Conservation (phyloP, 2,888 invertebrate genomes). For the Drosophila differens region DNA sequence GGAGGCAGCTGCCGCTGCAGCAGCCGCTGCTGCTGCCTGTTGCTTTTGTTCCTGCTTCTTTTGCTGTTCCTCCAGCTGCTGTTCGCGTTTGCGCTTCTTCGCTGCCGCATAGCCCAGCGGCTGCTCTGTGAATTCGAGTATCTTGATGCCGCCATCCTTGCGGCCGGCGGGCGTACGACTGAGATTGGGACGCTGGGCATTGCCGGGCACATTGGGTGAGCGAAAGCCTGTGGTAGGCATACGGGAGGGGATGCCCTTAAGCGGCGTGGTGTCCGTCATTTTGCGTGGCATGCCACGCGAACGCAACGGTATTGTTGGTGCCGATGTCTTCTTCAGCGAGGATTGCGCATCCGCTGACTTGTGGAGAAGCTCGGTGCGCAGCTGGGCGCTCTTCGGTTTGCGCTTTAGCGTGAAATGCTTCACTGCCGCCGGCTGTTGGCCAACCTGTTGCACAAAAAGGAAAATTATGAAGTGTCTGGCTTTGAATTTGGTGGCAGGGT, state of each 20-base stretch:
- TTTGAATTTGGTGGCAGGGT: neutral
- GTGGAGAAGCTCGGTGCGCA: conserved; percentile 94
- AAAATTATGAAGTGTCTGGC: no score
- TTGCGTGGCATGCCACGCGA: conserved; percentile 96
- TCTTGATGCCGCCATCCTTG: conserved; percentile 96
- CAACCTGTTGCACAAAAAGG: conserved; percentile 86
- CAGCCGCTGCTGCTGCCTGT: conserved; percentile 83
- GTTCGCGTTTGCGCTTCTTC: conserved; percentile 94
- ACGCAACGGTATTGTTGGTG: conserved; percentile 94
- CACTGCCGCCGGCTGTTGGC: conserved; percentile 92
- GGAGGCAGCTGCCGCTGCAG: conserved; percentile 79
- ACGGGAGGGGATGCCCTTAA: conserved; percentile 96
- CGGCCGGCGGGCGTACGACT: conserved; percentile 89
- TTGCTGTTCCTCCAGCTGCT: conserved; percentile 89
- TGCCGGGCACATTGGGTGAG: conserved; percentile 84
- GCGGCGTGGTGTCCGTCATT: conserved; percentile 97
- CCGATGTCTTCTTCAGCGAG: conserved; percentile 94
- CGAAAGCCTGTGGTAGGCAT: conserved; percentile 89
- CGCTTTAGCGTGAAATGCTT: conserved; percentile 97
- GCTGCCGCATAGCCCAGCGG: conserved; percentile 93
- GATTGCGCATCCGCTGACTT: conserved; percentile 96
- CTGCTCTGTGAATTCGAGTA: conserved; percentile 96
- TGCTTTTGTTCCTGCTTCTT: conserved; percentile 87
- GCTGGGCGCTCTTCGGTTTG: conserved; percentile 96
- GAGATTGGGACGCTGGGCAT: conserved; percentile 86